phyloP scores from a whole-genome alignment of 1,140 invertebrate species.

The Drosophila miranda region DNA sequence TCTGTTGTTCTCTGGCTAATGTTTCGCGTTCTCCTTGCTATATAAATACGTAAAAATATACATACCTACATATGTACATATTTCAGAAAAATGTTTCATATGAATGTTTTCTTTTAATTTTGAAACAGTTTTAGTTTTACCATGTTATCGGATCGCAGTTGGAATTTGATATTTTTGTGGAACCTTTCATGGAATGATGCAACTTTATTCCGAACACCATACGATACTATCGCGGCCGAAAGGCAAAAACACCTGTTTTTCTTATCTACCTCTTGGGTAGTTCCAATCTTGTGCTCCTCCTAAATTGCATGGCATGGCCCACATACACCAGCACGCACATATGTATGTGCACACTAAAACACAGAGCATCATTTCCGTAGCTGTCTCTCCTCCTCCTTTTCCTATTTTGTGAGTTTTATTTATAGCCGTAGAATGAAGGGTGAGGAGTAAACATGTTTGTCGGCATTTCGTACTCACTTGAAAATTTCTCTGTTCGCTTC shows the following conservation, averaged over 20 bases:
- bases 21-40: slow-evolving; percentile 5
- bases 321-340: background rate
- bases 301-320: slow-evolving; percentile 14
- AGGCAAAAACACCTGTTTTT: slow-evolving; percentile 16
- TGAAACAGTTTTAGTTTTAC: background rate
- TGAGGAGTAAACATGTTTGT: slow-evolving; percentile 38
- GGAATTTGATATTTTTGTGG: no score
- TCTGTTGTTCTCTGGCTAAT: slow-evolving; percentile 21
- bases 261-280: background rate
- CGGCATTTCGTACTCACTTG: slow-evolving; percentile 43
- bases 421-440: slow-evolving; percentile 26
- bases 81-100: slow-evolving; percentile 20
- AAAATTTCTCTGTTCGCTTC: slow-evolving; percentile 26
- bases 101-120: slow-evolving; percentile 4
- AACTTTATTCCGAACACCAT: no score
- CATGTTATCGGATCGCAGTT: no score
- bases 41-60: no score
- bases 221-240: no score
- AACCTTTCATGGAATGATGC: no score
- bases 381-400: slow-evolving; percentile 19
- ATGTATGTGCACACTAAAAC: background rate
- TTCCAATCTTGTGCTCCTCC: background rate
- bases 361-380: slow-evolving; percentile 1
- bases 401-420: slow-evolving; percentile 32
- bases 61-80: no score